Percentiles rank a stretch among this genome's conserved stretches.
Evolutionary conservation across 2,888 invertebrate genomes (phyloP).

Genomic region (Nephrotoma flavescens): DNA sequence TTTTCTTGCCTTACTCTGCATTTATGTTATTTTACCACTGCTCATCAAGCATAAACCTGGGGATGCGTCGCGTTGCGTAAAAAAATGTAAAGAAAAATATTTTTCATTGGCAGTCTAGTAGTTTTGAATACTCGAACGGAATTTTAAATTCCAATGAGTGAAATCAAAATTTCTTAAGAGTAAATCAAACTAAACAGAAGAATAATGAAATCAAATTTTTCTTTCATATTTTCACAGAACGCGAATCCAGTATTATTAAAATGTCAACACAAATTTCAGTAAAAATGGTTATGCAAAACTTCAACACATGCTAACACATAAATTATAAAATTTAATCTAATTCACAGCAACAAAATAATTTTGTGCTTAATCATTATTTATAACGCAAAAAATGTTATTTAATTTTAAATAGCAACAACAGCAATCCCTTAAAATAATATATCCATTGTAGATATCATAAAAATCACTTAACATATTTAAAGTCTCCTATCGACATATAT

Average conservation of each 20-base stretch:
- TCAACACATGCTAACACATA: neutral
- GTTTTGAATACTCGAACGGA: too few relatives aligned
- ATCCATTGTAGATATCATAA: neutral
- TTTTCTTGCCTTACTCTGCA: too few relatives aligned
- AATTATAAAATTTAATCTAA: neutral
- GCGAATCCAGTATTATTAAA: neutral
- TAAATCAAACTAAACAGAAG: too few relatives aligned
- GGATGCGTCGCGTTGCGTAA: too few relatives aligned
- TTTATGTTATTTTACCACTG: too few relatives aligned
- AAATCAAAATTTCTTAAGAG: too few relatives aligned
- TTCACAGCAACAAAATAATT: neutral
- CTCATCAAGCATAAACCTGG: too few relatives aligned
- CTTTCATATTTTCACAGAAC: too few relatives aligned
- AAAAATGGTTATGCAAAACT: neutral
- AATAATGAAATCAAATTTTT: too few relatives aligned
- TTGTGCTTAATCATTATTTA: neutral
- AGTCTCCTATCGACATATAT: neutral
- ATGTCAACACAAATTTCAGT: neutral
- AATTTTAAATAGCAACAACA: neutral
- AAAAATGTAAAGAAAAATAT: too few relatives aligned
- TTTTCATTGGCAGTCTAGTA: too few relatives aligned
- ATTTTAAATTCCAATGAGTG: too few relatives aligned
- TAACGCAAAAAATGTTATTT: neutral
- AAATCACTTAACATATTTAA: neutral
- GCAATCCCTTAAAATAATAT: neutral